Conservation (phyloP, 2,888 invertebrate species). For the Philereme vetulata region DNA sequence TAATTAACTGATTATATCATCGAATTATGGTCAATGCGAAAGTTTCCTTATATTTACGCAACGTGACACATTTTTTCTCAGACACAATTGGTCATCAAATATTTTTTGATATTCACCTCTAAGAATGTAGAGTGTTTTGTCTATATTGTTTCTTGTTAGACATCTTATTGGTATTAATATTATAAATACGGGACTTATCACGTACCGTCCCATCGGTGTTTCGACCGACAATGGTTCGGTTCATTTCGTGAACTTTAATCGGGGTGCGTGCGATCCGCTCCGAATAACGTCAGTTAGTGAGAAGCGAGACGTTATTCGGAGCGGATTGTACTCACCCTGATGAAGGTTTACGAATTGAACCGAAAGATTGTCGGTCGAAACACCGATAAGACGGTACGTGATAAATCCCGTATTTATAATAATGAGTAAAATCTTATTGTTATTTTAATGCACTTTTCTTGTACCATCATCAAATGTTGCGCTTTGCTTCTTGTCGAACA, state of each 20-base stretch:
- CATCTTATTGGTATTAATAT: conserved; percentile 32
- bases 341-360: too few relatives aligned
- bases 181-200: too few relatives aligned
- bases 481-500: conserved; percentile 52
- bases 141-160: conserved; percentile 2
- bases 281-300: too few relatives aligned
- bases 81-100: conserved; percentile 1
- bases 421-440: conserved; percentile 28
- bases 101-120: neutral
- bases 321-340: too few relatives aligned
- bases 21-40: conserved; percentile 19
- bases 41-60: conserved; percentile 25
- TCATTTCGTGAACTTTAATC: too few relatives aligned
- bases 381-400: too few relatives aligned
- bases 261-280: too few relatives aligned
- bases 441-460: conserved; percentile 35
- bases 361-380: too few relatives aligned
- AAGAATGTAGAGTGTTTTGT: neutral
- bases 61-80: conserved; percentile 5
- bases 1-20: conserved; percentile 36
- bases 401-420: too few relatives aligned
- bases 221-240: too few relatives aligned
- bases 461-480: conserved; percentile 38
- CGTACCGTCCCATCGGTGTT: too few relatives aligned
- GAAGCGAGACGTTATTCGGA: too few relatives aligned